A percentile compares a stretch with the other conserved stretches of the same genome.
These are phyloP conservation scores for Volucella inflata DNA, from an alignment of 2,888 invertebrate genomes.

Conservation along the genomic window DNA sequence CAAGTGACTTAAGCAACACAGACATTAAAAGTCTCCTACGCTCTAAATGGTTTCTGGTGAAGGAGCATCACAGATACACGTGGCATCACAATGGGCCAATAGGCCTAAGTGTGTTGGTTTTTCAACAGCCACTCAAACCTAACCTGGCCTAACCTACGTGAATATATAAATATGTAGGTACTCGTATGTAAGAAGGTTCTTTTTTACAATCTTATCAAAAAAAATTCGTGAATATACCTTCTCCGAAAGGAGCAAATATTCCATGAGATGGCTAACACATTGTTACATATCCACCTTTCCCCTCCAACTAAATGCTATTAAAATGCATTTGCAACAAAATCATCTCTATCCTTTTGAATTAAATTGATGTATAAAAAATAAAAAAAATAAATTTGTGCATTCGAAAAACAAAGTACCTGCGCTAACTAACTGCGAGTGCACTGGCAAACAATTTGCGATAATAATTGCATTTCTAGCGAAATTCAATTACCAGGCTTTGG, in stretches of 20 bases:
- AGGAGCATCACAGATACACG: no score
- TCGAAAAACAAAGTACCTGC: neutral
- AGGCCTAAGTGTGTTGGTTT: no score
- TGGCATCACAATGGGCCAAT: no score
- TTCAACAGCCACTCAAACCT: no score
- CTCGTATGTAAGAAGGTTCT: no score
- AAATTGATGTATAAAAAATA: constrained; percentile 21
- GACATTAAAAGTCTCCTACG: no score
- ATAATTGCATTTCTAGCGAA: constrained; percentile 57
- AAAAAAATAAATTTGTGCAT: neutral
- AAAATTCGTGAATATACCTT: no score
- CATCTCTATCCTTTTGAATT: constrained; percentile 13
- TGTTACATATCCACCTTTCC: neutral
- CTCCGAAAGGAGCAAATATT: neutral
- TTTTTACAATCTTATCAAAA: no score
- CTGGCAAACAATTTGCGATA: constrained; percentile 38
- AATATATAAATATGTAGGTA: no score
- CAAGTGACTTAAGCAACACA: no score
- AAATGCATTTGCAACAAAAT: constrained; percentile 56
- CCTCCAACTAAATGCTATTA: constrained; percentile 47
- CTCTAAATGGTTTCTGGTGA: no score
- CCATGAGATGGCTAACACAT: constrained; percentile 43
- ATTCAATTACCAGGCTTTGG: constrained; percentile 58
- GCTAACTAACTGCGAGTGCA: neutral
- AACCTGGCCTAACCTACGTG: no score